These are phyloP conservation scores for Geophilus truncorum DNA, from an alignment of 2,888 invertebrate genomes.

Conservation along the genomic window DNA sequence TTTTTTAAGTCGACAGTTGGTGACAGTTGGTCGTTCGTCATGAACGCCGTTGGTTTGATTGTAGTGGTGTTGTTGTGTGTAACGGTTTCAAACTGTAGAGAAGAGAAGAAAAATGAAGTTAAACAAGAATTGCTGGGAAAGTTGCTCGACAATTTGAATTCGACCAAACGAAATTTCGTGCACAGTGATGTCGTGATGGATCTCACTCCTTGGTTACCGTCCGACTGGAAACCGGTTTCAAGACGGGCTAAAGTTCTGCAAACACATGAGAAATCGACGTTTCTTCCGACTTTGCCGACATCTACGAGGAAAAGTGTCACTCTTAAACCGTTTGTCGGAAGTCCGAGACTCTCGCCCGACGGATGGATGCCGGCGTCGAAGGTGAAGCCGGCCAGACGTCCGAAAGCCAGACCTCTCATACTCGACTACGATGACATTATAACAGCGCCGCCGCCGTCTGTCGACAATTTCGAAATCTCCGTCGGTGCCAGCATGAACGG, in stretches of 20 bases:
- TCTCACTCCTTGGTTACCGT: background rate
- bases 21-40: background rate
- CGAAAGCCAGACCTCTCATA: background rate
- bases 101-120: background rate
- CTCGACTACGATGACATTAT: constrained; percentile 29
- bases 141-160: background rate
- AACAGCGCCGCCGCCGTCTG: background rate
- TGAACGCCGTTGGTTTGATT: background rate
- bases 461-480: constrained; percentile 12
- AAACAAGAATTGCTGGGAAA: background rate
- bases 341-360: background rate
- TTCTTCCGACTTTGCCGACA: background rate
- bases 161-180: background rate
- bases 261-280: background rate
- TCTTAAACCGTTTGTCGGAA: constrained; percentile 7
- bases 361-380: constrained; percentile 28
- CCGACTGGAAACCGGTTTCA: background rate
- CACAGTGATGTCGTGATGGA: background rate
- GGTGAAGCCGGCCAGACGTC: background rate
- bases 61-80: background rate
- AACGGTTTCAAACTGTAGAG: background rate
- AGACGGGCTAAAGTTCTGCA: background rate
- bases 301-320: background rate
- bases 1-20: too few species aligned
- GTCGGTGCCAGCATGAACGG: constrained; percentile 25